phyloP scores from a whole-genome alignment of 2,888 invertebrate species.

The Agrochola lota region DNA sequence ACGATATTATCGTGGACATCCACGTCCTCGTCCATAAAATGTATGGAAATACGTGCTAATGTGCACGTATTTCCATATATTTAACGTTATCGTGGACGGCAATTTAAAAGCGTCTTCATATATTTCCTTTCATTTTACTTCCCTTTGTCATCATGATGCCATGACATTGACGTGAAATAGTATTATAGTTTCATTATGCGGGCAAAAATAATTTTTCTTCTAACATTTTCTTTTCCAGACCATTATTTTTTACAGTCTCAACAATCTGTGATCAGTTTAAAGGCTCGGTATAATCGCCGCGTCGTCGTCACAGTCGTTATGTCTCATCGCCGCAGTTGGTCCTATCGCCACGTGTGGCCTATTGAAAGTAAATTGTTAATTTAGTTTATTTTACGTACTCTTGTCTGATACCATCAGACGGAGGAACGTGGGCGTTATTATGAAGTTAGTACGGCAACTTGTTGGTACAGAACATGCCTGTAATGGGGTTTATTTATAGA shows the following conservation, averaged over 20 bases:
- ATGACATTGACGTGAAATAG: too few species aligned
- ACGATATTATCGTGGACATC: too few species aligned
- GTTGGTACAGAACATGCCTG: not conserved
- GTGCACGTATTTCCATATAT: too few species aligned
- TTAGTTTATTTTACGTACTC: slow-evolving; percentile 69
- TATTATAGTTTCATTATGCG: not conserved
- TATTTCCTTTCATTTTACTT: too few species aligned
- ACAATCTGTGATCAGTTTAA: slow-evolving; percentile 27
- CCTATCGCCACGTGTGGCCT: slow-evolving; percentile 67
- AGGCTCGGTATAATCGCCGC: slow-evolving; percentile 8
- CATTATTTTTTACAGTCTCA: slow-evolving; percentile 11
- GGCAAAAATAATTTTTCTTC: not conserved
- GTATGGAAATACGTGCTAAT: too few species aligned
- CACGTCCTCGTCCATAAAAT: too few species aligned
- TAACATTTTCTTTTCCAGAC: not conserved
- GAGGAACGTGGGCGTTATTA: slow-evolving; percentile 2
- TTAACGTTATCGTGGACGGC: too few species aligned
- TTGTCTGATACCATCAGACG: slow-evolving; percentile 32
- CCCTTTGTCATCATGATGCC: too few species aligned
- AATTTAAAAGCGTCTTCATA: too few species aligned
- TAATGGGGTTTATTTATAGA: not conserved
- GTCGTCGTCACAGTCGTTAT: slow-evolving; percentile 18
- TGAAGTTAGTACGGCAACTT: not conserved
- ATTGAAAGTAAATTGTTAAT: slow-evolving; percentile 74
- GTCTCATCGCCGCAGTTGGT: slow-evolving; percentile 58